Conservation (phyloP, 2,113 vertebrate genomes). For the Clarias macrocephalus region DNA sequence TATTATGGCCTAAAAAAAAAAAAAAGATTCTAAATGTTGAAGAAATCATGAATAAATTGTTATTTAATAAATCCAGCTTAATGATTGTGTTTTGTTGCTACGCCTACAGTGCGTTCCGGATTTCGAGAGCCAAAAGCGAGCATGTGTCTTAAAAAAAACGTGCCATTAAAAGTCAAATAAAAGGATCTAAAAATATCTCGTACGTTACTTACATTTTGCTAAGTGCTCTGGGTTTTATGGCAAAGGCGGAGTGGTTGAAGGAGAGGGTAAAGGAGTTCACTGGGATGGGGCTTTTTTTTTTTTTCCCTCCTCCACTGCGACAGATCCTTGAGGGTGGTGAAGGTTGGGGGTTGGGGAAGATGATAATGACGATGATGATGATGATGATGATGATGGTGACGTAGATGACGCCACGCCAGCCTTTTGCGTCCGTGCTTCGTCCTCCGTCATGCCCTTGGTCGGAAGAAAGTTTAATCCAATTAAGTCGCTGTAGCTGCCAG, state of each 20-base stretch:
- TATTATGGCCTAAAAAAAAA: slow-evolving; percentile 63
- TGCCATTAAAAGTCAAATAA: slow-evolving; percentile 60
- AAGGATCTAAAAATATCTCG: slow-evolving; percentile 70
- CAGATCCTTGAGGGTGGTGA: slow-evolving; percentile 23
- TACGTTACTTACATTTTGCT: slow-evolving; percentile 70
- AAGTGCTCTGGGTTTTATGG: slow-evolving; percentile 68
- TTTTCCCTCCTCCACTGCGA: slow-evolving; percentile 15
- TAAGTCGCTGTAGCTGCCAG: slow-evolving; percentile 58
- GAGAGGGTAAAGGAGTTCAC: slow-evolving; percentile 40
- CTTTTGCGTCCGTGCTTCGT: slow-evolving; percentile 40
- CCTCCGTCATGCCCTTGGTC: slow-evolving; percentile 71
- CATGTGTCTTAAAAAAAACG: slow-evolving; percentile 59
- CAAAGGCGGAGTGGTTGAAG: slow-evolving; percentile 53
- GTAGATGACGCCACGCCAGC: slow-evolving; percentile 39
- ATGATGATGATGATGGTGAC: not conserved
- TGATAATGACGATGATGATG: slow-evolving; percentile 27
- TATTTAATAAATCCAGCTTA: slow-evolving; percentile 53
- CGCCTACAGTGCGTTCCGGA: not conserved
- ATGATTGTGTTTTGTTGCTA: slow-evolving; percentile 42
- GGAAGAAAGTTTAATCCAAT: slow-evolving; percentile 68
- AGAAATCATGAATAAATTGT: slow-evolving; percentile 56
- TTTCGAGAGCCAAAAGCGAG: slow-evolving; percentile 44
- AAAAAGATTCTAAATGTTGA: slow-evolving; percentile 62
- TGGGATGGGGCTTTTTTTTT: slow-evolving; percentile 25
- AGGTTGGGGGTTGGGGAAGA: slow-evolving; percentile 8